Conservation (phyloP, 2,888 invertebrate species). For the Melieria crassipennis region DNA sequence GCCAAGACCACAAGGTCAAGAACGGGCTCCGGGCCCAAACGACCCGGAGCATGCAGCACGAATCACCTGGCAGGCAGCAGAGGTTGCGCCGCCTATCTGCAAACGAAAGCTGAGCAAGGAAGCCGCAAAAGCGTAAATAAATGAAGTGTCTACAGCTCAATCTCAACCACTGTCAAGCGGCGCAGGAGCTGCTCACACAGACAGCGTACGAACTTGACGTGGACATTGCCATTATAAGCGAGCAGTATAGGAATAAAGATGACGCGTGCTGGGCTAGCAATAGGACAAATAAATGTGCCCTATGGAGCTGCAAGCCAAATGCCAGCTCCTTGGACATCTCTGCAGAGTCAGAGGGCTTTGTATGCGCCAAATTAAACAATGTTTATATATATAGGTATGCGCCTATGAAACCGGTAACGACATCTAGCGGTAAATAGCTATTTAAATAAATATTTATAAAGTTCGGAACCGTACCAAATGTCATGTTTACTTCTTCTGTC, state of each 20-base stretch:
- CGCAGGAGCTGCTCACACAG: conserved; percentile 22
- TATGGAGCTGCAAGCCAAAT: conserved; percentile 1
- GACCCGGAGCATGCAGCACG: neutral
- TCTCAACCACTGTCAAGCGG: conserved; percentile 28
- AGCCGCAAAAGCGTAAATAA: too few relatives aligned
- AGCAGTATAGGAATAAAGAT: conserved; percentile 9
- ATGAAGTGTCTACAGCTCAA: conserved; percentile 13
- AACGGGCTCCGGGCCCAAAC: neutral
- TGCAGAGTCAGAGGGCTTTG: neutral
- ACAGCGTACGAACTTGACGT: neutral
- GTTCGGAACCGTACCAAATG: too few relatives aligned
- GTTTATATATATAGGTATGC: neutral
- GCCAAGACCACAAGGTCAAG: neutral
- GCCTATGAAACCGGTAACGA: too few relatives aligned
- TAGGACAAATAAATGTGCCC: neutral
- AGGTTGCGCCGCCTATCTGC: neutral
- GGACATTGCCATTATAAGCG: conserved; percentile 19
- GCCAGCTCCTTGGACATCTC: neutral
- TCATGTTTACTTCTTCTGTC: too few relatives aligned
- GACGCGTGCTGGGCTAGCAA: conserved; percentile 10
- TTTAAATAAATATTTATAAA: too few relatives aligned
- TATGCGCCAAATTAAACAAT: neutral
- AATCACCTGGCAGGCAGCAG: neutral
- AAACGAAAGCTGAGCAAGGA: neutral
- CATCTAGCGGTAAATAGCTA: too few relatives aligned